A percentile compares a stretch with the other conserved stretches of the same genome.
Conservation (phyloP, 2,113 vertebrate species). For the Chionodraco myersi region DNA sequence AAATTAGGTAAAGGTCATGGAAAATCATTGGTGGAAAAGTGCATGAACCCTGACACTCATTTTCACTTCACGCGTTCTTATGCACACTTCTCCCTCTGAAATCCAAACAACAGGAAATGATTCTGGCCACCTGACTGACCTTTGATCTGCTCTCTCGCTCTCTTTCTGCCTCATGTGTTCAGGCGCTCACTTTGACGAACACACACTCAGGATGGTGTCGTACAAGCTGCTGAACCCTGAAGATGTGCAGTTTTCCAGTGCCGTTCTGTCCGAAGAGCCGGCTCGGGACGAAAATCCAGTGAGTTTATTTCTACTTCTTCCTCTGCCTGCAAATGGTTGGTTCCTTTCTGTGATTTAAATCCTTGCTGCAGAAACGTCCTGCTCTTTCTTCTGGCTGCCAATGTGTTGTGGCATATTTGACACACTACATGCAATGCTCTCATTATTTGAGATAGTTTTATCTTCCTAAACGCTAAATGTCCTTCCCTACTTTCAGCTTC, state of each 20-base stretch:
- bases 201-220: conserved; percentile 63
- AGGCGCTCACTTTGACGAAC: conserved; percentile 1
- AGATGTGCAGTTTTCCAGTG: conserved; percentile 68
- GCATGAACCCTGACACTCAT: no score
- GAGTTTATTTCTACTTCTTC: conserved; percentile 19
- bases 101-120: conserved; percentile 4
- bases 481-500: no score
- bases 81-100: background rate
- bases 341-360: background rate
- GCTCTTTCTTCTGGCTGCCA: background rate
- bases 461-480: background rate
- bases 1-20: no score
- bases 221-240: conserved; percentile 78
- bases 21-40: no score
- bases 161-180: background rate
- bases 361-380: background rate
- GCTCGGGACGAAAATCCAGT: conserved; percentile 54
- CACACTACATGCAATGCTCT: background rate
- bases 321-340: background rate
- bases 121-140: background rate
- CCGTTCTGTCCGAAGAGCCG: conserved; percentile 50
- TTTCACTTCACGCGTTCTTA: background rate
- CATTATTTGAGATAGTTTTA: background rate
- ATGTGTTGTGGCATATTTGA: background rate
- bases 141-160: background rate